Evolutionary conservation across 2,888 invertebrate genomes (phyloP).

Genomic region (Phyllotreta striolata): DNA sequence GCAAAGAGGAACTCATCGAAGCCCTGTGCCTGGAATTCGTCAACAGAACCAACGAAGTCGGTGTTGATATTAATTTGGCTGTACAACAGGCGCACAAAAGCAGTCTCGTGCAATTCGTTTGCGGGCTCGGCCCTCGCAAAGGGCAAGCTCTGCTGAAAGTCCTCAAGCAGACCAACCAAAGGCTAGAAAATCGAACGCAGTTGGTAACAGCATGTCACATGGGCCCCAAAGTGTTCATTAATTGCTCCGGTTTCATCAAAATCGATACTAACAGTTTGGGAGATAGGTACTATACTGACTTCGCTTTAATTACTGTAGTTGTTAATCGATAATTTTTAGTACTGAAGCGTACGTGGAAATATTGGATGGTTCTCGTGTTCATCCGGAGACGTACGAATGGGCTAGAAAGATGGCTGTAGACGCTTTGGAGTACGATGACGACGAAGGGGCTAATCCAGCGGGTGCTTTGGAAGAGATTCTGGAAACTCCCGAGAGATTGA

Average conservation of each 20-base stretch:
- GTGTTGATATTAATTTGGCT: constrained; percentile 95
- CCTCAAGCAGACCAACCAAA: constrained; percentile 89
- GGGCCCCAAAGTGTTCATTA: constrained; percentile 95
- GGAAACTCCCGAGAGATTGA: constrained; percentile 91
- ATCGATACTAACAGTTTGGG: constrained; percentile 96
- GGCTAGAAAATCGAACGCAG: constrained; percentile 93
- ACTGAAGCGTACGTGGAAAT: constrained; percentile 96
- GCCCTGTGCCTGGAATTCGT: constrained; percentile 90
- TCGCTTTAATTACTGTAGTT: not conserved
- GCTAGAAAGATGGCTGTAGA: constrained; percentile 99
- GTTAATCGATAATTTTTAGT: constrained; percentile 57
- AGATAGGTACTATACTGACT: constrained; percentile 65
- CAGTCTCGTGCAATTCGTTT: constrained; percentile 93
- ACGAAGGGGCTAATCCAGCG: constrained; percentile 95
- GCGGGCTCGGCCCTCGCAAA: constrained; percentile 96
- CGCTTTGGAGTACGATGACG: constrained; percentile 97
- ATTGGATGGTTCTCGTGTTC: constrained; percentile 95
- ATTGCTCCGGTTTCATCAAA: constrained; percentile 98
- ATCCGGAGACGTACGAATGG: constrained; percentile 99
- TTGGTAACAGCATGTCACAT: constrained; percentile 95
- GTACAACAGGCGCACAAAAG: constrained; percentile 88
- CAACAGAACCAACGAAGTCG: constrained; percentile 96
- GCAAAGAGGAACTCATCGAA: constrained; percentile 86
- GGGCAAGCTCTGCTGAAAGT: constrained; percentile 86
- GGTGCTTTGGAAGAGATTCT: constrained; percentile 97